Evolutionary conservation across 2,113 vertebrate genomes (phyloP), one percentile per base, ranked within the genome.

Genomic region (Pungitius pungitius): DNA sequence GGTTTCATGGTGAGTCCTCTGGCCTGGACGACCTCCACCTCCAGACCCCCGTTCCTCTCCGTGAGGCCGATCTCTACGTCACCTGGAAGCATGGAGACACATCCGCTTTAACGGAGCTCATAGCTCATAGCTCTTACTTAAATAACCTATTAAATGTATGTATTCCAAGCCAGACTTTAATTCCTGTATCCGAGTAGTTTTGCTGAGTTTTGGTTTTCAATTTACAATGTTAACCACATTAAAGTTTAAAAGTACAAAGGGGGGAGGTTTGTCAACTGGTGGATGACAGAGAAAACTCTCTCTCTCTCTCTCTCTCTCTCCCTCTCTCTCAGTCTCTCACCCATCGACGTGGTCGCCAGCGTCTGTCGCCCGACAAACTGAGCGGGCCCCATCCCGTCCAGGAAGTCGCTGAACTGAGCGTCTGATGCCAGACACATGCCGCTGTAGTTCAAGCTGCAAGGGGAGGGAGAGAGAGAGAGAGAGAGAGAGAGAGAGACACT

Each of bases 1-100:
- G 95, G 94, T 83, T 98, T 99, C 83, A 97, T 95, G 13, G 96
- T 99, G 87, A 99, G 93, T 77, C 97, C 96, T 84, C 97, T 93
- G 42, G 98, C 98, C 88, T 99, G 97, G 85, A 99, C 95, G 33
- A 99, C 96, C 89, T 99, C 98, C 88, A 99, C 97, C 92, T 99
- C 97, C 47, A 99, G 93, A 73, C 96, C 95, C 0, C 97, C 97
- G 0, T 97, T 99, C 77, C 97, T 94, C 81, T 99, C 97, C 93
- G 96, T 93, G 80, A 99, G 91, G 9, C 97, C 97, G 1, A 99
- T 97, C 89, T 99, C 97, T 78, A 99, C 94, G 0, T 99, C 98
- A 61, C 98, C 98, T 99, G 89, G 18, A 77, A 5, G 75, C 2
- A 62, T 49, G 72, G 73, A 18, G 42, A 79, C 58, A 63, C 26